phyloP scores from a whole-genome alignment of 2,888 invertebrate species.

The Byasa hedistus region DNA sequence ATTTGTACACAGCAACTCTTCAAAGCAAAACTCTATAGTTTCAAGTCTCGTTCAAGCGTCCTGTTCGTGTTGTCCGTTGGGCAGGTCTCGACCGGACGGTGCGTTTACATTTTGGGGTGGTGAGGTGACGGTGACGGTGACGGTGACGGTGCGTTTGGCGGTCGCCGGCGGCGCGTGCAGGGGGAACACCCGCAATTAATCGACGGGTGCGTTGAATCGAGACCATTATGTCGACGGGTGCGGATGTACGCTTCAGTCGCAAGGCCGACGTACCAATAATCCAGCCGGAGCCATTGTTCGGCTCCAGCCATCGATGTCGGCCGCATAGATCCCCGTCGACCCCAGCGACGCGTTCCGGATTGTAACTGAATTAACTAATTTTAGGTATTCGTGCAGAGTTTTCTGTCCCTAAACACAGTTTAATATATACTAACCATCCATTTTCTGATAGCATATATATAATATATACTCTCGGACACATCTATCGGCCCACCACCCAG shows the following conservation, averaged over 20 bases:
- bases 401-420: no score
- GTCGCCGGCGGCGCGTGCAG: slow-evolving; percentile 15
- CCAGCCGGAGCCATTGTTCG: slow-evolving; percentile 33
- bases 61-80: no score
- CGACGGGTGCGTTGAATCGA: slow-evolving; percentile 40
- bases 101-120: slow-evolving; percentile 9
- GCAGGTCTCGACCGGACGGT: neutral
- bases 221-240: slow-evolving; percentile 44
- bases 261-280: slow-evolving; percentile 57
- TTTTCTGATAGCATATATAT: no score
- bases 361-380: no score
- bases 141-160: slow-evolving; percentile 9
- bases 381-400: no score
- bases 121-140: neutral
- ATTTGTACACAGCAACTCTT: no score
- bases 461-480: no score
- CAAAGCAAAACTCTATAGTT: no score
- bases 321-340: neutral
- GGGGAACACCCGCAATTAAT: slow-evolving; percentile 21
- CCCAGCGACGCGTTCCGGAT: no score
- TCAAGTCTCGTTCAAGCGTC: no score
- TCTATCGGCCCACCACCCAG: no score
- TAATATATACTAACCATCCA: no score
- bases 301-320: slow-evolving; percentile 45
- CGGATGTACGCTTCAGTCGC: slow-evolving; percentile 67